A percentile compares a stretch with the other conserved stretches of the same genome.
These are phyloP conservation scores for Paguma larvata DNA, from an alignment of 2,797 vertebrate species.

Conservation along the genomic window DNA sequence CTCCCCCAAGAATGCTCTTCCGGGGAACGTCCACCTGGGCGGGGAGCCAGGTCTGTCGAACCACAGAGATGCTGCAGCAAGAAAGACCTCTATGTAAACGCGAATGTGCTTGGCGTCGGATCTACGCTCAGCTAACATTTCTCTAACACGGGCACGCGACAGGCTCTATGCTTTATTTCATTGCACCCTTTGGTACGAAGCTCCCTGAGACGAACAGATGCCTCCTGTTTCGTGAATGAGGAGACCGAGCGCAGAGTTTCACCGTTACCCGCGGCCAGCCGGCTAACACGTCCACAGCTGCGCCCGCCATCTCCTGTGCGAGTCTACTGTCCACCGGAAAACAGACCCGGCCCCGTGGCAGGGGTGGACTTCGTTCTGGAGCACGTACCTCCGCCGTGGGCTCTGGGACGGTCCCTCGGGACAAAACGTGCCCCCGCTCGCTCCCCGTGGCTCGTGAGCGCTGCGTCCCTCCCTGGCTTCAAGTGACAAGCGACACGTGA, in stretches of 20 bases:
- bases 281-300: neutral
- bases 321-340: neutral
- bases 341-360: fast-evolving
- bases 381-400: too few relatives aligned
- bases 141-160: neutral
- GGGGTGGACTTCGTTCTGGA: neutral
- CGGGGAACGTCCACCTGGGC: fast-evolving
- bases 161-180: neutral
- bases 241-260: neutral
- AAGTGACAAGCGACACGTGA: too few relatives aligned
- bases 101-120: neutral
- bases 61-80: neutral
- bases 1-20: neutral
- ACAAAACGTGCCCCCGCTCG: fast-evolving
- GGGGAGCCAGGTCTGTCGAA: fast-evolving
- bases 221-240: fast-evolving
- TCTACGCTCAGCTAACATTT: fast-evolving
- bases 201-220: fast-evolving
- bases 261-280: neutral
- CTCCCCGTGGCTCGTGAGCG: fast-evolving
- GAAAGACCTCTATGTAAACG: neutral
- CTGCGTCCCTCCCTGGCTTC: neutral
- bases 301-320: neutral
- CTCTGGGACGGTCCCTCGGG: neutral
- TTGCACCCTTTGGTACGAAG: fast-evolving